phyloP scores from a whole-genome alignment of 2,113 vertebrate species.

The Spea multiplicata region DNA sequence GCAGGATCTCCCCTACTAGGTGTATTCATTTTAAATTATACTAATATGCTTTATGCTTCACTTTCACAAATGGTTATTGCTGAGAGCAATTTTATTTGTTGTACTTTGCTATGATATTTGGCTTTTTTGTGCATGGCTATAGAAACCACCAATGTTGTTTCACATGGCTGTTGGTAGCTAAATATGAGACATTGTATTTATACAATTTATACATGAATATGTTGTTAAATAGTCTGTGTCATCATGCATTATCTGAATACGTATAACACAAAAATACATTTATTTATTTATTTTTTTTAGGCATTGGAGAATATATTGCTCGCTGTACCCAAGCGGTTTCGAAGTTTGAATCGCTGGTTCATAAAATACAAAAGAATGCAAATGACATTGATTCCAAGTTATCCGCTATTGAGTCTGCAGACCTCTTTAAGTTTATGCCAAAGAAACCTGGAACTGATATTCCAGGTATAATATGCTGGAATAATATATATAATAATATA shows the following conservation, averaged over 20 bases:
- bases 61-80: too few relatives aligned
- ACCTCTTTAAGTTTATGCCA: slow-evolving; percentile 78
- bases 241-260: too few relatives aligned
- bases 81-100: too few relatives aligned
- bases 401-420: slow-evolving; percentile 68
- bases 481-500: neutral
- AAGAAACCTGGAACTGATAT: slow-evolving; percentile 58
- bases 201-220: neutral
- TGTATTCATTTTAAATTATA: too few relatives aligned
- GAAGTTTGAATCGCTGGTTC: slow-evolving; percentile 82
- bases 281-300: slow-evolving; percentile 59
- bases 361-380: slow-evolving; percentile 77
- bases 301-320: slow-evolving; percentile 75
- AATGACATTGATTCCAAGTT: slow-evolving; percentile 74
- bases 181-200: neutral
- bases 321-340: slow-evolving; percentile 66
- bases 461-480: slow-evolving; percentile 69
- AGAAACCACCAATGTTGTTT: too few relatives aligned
- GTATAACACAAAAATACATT: neutral
- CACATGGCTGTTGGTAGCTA: too few relatives aligned
- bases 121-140: too few relatives aligned
- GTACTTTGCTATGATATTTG: too few relatives aligned
- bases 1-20: too few relatives aligned
- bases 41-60: too few relatives aligned
- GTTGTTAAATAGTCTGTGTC: neutral